Evolutionary conservation across 2,113 vertebrate genomes (phyloP).

Genomic region (Hassar affinis): DNA sequence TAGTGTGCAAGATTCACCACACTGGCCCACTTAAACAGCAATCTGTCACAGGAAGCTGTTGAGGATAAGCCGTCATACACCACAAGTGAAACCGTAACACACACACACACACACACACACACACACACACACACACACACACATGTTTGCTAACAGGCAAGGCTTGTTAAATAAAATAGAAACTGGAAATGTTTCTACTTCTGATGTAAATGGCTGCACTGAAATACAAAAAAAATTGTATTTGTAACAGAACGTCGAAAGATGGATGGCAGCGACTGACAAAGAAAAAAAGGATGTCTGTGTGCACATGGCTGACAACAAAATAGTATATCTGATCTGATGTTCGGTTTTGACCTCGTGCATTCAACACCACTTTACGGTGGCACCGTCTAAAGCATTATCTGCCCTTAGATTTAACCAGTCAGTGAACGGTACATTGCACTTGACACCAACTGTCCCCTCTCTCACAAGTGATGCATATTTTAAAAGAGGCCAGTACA

Average conservation of each 20-base stretch:
- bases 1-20: not conserved
- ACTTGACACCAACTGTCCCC: not conserved
- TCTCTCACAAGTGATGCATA: not conserved
- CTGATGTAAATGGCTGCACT: not conserved
- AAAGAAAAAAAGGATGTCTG: constrained; percentile 4
- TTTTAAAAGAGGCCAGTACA: not conserved
- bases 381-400: not conserved
- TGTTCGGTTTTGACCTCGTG: constrained; percentile 15
- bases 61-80: not conserved
- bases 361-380: constrained; percentile 11
- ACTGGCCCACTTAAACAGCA: not conserved
- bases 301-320: constrained; percentile 18
- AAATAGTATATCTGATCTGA: not conserved
- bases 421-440: not conserved
- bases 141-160: not conserved
- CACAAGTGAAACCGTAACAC: constrained; percentile 1
- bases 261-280: not conserved
- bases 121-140: not conserved
- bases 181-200: not conserved
- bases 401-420: not conserved
- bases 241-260: not conserved
- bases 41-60: constrained; percentile 11
- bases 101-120: no score
- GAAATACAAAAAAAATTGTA: not conserved
- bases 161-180: not conserved